Base-by-base conservation (phyloP, 2,888 invertebrate species). In the Parapristionchus giblindavisi region DNA sequence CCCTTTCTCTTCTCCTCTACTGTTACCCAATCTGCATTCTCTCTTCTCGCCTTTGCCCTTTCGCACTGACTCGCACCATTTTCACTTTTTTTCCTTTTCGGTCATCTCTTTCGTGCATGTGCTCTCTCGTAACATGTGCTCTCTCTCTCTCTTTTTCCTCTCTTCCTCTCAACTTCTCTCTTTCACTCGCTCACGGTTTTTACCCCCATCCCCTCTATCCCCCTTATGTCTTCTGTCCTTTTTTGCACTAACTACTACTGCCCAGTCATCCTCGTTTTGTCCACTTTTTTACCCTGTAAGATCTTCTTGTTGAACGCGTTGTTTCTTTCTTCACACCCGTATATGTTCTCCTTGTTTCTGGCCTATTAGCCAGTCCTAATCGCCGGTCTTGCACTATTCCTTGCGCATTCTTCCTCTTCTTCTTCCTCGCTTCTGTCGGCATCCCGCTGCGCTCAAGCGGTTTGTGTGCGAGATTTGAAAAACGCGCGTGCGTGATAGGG, bases 311-410 rank as follows among this genome's bases (percentile, higher is more conserved):
- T n/a, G n/a, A n/a, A n/a, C n/a, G n/a, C n/a, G n/a, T n/a, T n/a
- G n/a, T n/a, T 61, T 29, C 36, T 61, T 11, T 34, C 32, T 56
- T 56, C 56, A 56, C 56, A 27, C 27, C 56, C 34, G n/a, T n/a
- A n/a, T n/a, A n/a, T n/a, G n/a, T n/a, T n/a, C n/a, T n/a, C n/a
- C n/a, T n/a, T n/a, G n/a, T n/a, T n/a, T n/a, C n/a, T n/a, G n/a
- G n/a, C n/a, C n/a, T n/a, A n/a, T n/a, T n/a, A n/a, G n/a, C n/a
- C n/a, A n/a, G n/a, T n/a, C n/a, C n/a, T n/a, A n/a, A n/a, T n/a
- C n/a, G n/a, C n/a, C n/a, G n/a, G n/a, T n/a, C n/a, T n/a, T n/a
- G n/a, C n/a, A n/a, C n/a, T n/a, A n/a, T n/a, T n/a, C n/a, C n/a
- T n/a, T n/a, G n/a, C n/a, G n/a, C n/a, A n/a, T n/a, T n/a, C n/a